Evolutionary conservation across 2,888 invertebrate genomes (phyloP), one percentile per base, ranked within the genome.

Genomic region (Teinopalpus imperialis): DNA sequence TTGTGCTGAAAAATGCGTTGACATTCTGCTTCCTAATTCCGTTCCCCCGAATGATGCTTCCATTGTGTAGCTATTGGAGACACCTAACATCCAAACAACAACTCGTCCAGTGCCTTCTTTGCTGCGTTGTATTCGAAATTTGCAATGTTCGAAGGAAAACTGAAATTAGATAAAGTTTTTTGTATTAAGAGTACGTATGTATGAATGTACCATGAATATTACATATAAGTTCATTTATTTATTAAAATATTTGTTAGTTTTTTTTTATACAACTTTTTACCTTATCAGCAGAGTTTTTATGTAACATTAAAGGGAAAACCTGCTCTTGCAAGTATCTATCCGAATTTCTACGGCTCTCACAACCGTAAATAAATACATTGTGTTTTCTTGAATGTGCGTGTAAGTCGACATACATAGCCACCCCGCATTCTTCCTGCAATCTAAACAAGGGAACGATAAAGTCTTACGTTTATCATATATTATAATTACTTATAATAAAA

Each of bases 301-400:
- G 96, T 57, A 98, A 87, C 96, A 98, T 97, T 56, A 97, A 85
- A 2, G 98, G 98, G 79, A 98, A 98, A 34, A 98, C 94, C 90
- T 98, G 96, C 74, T 98, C 98, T 53, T 95, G 93, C 39, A 98
- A 90, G 64, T 94, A 92, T 71, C 93, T 93, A 36, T 95, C 95
- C 8, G 93, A 91, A 58, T 93, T 93, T 64, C 95, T 91, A 63
- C 94, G 91, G 79, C 94, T 95, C 88, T 97, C 97, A 81, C 98
- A 98, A 58, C 98, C 98, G 74, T 98, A 99, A 68, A 98, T 94
- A 79, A 99, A 99, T 66, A 98, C 94, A 77, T 98, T 98, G 82
- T 98, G 97, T 74, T 94, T 95, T 54, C 98, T 90, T 13, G 98
- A 98, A 87, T 99, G 98, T 21, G 97, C 97, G 77, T 98, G 98